Evolutionary conservation across 2,888 invertebrate genomes (phyloP).

Genomic region (Piscicola geometra): DNA sequence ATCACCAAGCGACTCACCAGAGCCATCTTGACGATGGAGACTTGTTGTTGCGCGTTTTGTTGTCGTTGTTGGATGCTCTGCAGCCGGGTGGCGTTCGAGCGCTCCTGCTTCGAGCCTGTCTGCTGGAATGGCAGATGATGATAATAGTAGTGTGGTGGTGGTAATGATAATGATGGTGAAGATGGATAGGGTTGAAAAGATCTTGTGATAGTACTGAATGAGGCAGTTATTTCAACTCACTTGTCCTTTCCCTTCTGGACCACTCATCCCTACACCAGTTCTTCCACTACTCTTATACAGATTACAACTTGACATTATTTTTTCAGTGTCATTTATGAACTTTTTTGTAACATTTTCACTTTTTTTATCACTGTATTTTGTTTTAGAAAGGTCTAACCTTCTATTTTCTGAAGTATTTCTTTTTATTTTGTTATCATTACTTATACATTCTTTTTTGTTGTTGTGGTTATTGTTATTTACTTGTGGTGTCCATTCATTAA

Average conservation of each 20-base stretch:
- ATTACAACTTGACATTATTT: neutral
- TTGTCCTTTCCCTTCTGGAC: no score
- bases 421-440: neutral
- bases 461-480: neutral
- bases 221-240: no score
- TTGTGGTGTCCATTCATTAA: conserved; percentile 9
- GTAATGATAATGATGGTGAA: no score
- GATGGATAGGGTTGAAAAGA: no score
- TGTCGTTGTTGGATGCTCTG: neutral
- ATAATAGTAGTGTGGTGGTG: no score
- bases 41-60: neutral
- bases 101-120: neutral
- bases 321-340: conserved; percentile 11
- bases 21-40: neutral
- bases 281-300: no score
- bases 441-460: neutral
- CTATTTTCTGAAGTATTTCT: neutral
- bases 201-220: no score
- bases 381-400: no score
- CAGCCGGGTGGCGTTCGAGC: neutral
- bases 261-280: no score
- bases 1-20: neutral
- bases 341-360: neutral
- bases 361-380: no score
- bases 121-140: no score